These are phyloP conservation scores for Lophura nycthemera DNA, from an alignment of 2,113 vertebrate genomes.

Conservation along the genomic window DNA sequence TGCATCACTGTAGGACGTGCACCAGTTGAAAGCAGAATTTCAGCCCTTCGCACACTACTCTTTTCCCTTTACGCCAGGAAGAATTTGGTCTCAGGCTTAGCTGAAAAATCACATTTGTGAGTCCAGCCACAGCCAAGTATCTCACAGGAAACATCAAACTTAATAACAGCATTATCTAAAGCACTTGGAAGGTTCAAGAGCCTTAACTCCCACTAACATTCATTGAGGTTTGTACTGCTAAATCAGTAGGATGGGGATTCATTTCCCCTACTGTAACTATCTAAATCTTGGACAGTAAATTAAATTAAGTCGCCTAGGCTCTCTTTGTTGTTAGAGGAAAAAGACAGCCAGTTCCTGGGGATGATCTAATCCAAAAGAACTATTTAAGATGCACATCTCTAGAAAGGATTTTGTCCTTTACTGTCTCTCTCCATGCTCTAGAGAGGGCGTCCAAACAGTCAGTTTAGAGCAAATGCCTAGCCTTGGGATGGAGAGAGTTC, in stretches of 20 bases:
- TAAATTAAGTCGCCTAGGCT: neutral
- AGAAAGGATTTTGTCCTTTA: neutral
- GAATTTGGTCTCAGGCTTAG: slow-evolving; percentile 30
- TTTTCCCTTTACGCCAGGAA: neutral
- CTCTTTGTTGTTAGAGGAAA: neutral
- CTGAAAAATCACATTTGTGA: slow-evolving; percentile 18
- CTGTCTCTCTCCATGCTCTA: neutral
- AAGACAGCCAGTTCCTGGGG: neutral
- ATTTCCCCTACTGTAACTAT: slow-evolving; percentile 1
- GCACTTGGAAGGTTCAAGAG: slow-evolving; percentile 53
- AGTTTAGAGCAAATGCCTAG: neutral
- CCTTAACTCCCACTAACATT: slow-evolving; percentile 39
- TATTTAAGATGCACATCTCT: neutral
- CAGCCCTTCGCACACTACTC: neutral
- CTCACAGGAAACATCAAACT: slow-evolving; percentile 62
- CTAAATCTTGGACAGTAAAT: slow-evolving; percentile 26
- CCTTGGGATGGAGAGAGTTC: neutral
- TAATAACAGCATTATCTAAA: slow-evolving; percentile 50
- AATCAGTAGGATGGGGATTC: slow-evolving; percentile 31
- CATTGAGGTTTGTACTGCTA: slow-evolving; percentile 37
- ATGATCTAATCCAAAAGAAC: neutral
- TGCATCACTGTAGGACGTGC: neutral
- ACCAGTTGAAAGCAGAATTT: slow-evolving; percentile 17
- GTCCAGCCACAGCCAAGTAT: slow-evolving; percentile 21
- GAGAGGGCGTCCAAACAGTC: neutral